Conservation (phyloP, 1,140 invertebrate species). For the Marisa cornuarietis region DNA sequence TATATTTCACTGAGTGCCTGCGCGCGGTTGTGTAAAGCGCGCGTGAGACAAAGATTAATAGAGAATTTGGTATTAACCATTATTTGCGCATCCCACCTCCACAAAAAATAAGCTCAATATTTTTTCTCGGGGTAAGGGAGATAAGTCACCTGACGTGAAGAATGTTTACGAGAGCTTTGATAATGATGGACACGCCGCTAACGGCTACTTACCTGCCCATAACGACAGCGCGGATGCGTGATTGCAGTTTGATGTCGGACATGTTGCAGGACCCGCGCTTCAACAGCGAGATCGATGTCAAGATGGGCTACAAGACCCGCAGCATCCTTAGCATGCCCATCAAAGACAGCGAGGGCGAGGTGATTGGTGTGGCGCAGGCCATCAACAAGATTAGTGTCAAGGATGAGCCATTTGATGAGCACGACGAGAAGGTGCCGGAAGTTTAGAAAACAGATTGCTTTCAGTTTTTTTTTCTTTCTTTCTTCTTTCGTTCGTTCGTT, state of each 20-base stretch:
- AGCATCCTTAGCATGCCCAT: slow-evolving; percentile 94
- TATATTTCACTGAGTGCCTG: too few relatives aligned
- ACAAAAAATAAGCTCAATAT: too few relatives aligned
- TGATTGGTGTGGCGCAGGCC: slow-evolving; percentile 96
- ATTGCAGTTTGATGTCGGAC: slow-evolving; percentile 20
- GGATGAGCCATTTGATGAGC: slow-evolving; percentile 66
- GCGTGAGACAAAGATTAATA: too few relatives aligned
- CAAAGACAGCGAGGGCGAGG: slow-evolving; percentile 93
- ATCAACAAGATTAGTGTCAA: slow-evolving; percentile 81
- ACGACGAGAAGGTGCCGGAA: slow-evolving; percentile 60
- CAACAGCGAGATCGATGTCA: slow-evolving; percentile 89
- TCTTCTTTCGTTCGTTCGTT: slow-evolving; percentile 6
- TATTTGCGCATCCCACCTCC: too few relatives aligned
- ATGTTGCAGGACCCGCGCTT: slow-evolving; percentile 71
- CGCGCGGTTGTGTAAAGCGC: too few relatives aligned
- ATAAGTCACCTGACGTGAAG: too few relatives aligned
- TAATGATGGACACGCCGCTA: too few relatives aligned
- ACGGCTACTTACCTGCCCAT: too few relatives aligned
- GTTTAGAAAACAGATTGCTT: not conserved
- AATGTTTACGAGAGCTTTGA: too few relatives aligned
- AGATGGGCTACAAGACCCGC: slow-evolving; percentile 91
- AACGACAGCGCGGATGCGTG: too few relatives aligned
- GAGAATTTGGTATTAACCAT: too few relatives aligned
- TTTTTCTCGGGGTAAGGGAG: too few relatives aligned
- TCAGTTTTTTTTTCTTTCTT: slow-evolving; percentile 10